Evolutionary conservation across 2,888 invertebrate species (phyloP).

Genomic region (Polydesmus complanatus): DNA sequence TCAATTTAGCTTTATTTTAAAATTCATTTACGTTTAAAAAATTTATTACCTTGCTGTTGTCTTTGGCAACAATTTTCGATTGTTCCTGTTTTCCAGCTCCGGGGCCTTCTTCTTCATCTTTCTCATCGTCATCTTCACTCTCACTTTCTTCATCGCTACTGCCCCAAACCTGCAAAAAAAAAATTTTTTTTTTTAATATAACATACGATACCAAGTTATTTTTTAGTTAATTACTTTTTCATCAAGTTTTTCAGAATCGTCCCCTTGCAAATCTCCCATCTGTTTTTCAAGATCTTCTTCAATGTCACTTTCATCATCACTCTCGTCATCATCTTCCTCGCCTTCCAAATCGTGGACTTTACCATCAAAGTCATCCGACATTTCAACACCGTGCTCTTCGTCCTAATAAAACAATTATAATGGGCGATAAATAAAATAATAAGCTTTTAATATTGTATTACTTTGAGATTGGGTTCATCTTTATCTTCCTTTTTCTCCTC

Average conservation of each 20-base stretch:
- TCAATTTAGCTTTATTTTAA: not conserved
- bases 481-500: conserved; percentile 42
- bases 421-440: not conserved
- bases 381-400: conserved; percentile 83
- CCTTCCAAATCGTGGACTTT: conserved; percentile 66
- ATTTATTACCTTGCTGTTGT: conserved; percentile 32
- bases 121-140: conserved; percentile 40
- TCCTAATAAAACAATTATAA: conserved; percentile 37
- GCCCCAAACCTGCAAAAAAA: conserved; percentile 38
- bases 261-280: conserved; percentile 83
- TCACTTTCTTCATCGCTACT: conserved; percentile 36
- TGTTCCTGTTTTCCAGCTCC: conserved; percentile 28
- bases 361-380: conserved; percentile 91
- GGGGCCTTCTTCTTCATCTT: conserved; percentile 34
- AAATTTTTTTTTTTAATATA: not conserved
- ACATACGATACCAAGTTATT: conserved; percentile 22
- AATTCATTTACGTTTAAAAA: not conserved
- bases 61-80: conserved; percentile 55
- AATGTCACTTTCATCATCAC: conserved; percentile 43
- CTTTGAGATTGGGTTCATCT: conserved; percentile 45
- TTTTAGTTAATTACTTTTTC: conserved; percentile 32
- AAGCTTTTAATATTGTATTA: conserved; percentile 15
- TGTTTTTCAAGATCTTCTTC: conserved; percentile 80
- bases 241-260: conserved; percentile 57
- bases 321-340: conserved; percentile 45